Evolutionary conservation across 2,888 invertebrate genomes (phyloP).

Genomic region (Dromius quadrimaculatus): DNA sequence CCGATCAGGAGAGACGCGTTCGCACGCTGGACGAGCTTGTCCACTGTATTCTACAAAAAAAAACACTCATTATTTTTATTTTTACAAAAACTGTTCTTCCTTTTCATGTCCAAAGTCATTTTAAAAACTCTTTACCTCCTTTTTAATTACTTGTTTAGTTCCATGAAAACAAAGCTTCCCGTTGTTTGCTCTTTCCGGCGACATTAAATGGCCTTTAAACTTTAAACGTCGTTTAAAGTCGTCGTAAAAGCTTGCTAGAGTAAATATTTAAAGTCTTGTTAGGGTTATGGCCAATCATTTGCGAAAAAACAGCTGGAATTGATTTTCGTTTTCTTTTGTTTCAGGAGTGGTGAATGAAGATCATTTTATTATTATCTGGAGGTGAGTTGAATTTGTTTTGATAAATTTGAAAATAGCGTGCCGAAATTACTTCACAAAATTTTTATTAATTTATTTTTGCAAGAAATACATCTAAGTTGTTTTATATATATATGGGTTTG

Average conservation of each 20-base stretch:
- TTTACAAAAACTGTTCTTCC: not conserved
- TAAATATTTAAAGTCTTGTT: constrained; percentile 1
- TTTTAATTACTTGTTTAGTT: not conserved
- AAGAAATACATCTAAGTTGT: too few species aligned
- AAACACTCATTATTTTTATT: not conserved
- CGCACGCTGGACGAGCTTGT: constrained; percentile 96
- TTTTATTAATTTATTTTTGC: too few species aligned
- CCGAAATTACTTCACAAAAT: too few species aligned
- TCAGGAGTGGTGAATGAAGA: not conserved
- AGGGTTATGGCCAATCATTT: not conserved
- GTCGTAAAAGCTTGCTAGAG: not conserved
- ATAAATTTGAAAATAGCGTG: too few species aligned
- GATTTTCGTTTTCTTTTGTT: not conserved
- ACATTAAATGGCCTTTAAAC: constrained; percentile 8
- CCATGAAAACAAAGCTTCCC: not conserved
- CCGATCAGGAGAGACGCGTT: constrained; percentile 94
- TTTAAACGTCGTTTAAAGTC: too few species aligned
- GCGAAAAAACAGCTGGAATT: not conserved
- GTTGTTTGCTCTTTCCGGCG: not conserved
- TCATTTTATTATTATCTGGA: too few species aligned
- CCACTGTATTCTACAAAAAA: constrained; percentile 89
- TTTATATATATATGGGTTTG: too few species aligned
- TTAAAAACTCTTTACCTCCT: not conserved
- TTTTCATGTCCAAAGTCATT: not conserved
- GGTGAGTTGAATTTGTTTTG: too few species aligned